Conservation (phyloP, 2,113 vertebrate genomes). For the Rhinopomastus cyanomelas region DNA sequence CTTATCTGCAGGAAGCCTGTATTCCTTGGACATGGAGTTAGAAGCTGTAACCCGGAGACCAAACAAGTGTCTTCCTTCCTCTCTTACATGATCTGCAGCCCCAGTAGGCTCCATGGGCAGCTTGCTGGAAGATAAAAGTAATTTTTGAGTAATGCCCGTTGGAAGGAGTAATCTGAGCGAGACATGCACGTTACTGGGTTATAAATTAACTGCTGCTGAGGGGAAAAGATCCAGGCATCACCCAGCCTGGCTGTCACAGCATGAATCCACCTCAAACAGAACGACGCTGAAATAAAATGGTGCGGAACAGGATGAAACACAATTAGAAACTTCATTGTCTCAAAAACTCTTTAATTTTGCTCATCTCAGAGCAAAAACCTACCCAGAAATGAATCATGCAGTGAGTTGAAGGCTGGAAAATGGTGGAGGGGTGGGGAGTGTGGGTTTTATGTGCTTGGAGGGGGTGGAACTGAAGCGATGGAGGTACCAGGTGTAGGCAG, state of each 20-base stretch:
- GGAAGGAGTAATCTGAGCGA: slow-evolving; percentile 55
- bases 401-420: not conserved
- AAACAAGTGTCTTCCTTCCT: slow-evolving; percentile 28
- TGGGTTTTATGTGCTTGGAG: not conserved
- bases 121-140: slow-evolving; percentile 67
- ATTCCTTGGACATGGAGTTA: not conserved
- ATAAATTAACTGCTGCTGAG: slow-evolving; percentile 52
- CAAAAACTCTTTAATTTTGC: not conserved
- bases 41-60: slow-evolving; percentile 15
- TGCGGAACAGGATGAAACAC: not conserved
- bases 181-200: slow-evolving; percentile 42
- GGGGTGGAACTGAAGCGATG: not conserved
- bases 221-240: not conserved
- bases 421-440: not conserved
- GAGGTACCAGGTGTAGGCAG: not conserved
- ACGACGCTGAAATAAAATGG: not conserved
- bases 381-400: not conserved
- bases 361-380: not conserved
- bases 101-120: not conserved
- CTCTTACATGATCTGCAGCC: slow-evolving; percentile 17
- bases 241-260: not conserved
- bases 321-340: not conserved
- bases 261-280: accelerated
- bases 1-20: slow-evolving; percentile 4
- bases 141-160: slow-evolving; percentile 58